Evolutionary conservation across 2,888 invertebrate genomes (phyloP), one percentile per base, ranked within the genome.

Genomic region (Notodonta ziczac): DNA sequence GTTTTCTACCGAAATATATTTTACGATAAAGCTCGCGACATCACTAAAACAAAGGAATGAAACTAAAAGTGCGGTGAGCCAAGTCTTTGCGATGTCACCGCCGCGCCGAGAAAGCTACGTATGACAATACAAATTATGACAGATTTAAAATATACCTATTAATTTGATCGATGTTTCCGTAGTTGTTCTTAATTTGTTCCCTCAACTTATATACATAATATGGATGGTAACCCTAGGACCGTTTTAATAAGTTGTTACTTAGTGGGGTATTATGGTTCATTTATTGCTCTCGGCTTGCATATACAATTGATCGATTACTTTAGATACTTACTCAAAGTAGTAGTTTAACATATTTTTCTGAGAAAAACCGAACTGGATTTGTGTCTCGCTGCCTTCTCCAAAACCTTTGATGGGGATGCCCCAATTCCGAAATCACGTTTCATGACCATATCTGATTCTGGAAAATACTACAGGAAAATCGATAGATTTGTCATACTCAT

Each of bases 401-500:
- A 14, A n/a, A 4, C 50, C 10, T 24, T 24, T 51, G 16, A 10
- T 32, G 1, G 52, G 32, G 32, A 52, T 32, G 32, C 32, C 16
- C 12, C 51, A 10, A 48, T n/a, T 48, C 50, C 16, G 16, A 16
- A 50, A 16, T 46, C 46, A n/a, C 46, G 46, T 46, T n/a, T 16
- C 50, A 50, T 50, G 10, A 35, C 53, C 5, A 53, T 35, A 53
- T 55, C 16, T 40, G 7, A 40, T 55, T 16, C 10, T 40, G n/a
- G 44, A n/a, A 48, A 59, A 14, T 56, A 59, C 61, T 63, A 73
- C 74, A 81, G 78, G 77, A 82, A 78, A 79, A 60, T 66, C 62
- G 66, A 70, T 62, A 65, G 59, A 69, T 70, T 74, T 70, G 72
- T 80, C 78, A 74, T 44, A 16, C 44, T 77, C 57, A 81, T 85